These are phyloP conservation scores for Melanostoma scalare DNA, from an alignment of 2,888 invertebrate species.

Conservation along the genomic window DNA sequence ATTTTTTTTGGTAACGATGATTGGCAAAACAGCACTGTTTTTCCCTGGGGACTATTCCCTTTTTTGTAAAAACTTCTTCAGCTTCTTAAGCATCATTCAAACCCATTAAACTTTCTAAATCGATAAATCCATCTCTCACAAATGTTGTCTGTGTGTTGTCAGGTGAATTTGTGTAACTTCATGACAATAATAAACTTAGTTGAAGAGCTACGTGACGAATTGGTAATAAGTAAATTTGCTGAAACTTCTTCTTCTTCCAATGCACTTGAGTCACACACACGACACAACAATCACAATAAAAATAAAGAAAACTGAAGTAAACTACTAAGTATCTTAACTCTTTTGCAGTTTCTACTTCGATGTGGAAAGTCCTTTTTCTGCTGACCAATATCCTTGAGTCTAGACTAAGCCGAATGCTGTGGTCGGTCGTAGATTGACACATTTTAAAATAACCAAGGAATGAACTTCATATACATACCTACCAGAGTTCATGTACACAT, in stretches of 20 bases:
- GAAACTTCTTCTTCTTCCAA: background rate
- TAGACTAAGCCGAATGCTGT: slow-evolving; percentile 13
- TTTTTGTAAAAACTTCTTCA: too few relatives aligned
- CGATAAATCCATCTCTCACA: background rate
- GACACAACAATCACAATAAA: slow-evolving; percentile 30
- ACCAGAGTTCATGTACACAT: slow-evolving; percentile 9
- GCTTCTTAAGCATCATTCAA: too few relatives aligned
- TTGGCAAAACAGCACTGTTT: too few relatives aligned
- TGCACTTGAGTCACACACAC: background rate
- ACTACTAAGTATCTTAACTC: background rate
- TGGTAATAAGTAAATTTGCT: slow-evolving; percentile 12
- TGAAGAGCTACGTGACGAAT: slow-evolving; percentile 21
- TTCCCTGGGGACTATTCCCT: too few relatives aligned
- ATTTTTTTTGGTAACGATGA: too few relatives aligned
- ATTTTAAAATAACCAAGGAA: slow-evolving; percentile 12
- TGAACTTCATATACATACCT: slow-evolving; percentile 2
- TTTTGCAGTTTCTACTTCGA: background rate
- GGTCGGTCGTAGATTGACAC: slow-evolving; percentile 12
- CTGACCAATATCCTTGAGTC: slow-evolving; percentile 30
- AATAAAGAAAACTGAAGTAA: slow-evolving; percentile 9
- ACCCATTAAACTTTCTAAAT: too few relatives aligned
- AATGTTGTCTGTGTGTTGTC: background rate
- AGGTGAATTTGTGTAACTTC: slow-evolving; percentile 13
- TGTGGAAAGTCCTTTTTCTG: slow-evolving; percentile 9
- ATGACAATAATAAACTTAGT: slow-evolving; percentile 27